These are phyloP conservation scores for Cinara cedri DNA, from an alignment of 2,888 invertebrate species.

Conservation along the genomic window DNA sequence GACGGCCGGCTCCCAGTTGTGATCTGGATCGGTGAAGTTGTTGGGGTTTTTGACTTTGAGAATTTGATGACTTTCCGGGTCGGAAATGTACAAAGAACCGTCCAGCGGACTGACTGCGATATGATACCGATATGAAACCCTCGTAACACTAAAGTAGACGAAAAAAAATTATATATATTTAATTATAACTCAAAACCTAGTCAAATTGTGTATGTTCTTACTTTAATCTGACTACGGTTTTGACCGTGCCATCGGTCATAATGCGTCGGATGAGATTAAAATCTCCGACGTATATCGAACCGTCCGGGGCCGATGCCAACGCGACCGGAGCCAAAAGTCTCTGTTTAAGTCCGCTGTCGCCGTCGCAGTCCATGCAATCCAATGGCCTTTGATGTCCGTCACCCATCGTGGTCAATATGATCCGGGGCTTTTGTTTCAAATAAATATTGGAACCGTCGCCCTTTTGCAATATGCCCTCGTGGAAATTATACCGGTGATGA, in stretches of 20 bases:
- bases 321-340: constrained; percentile 91
- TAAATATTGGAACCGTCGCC: constrained; percentile 97
- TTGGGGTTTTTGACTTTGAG: constrained; percentile 82
- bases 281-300: constrained; percentile 93
- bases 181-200: no score
- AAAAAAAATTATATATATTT: constrained; percentile 60
- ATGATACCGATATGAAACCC: constrained; percentile 95
- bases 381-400: constrained; percentile 88
- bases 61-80: constrained; percentile 94
- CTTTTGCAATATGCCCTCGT: constrained; percentile 96
- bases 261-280: constrained; percentile 91
- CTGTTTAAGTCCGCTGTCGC: constrained; percentile 73
- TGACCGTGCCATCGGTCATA: constrained; percentile 81
- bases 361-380: constrained; percentile 82
- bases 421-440: constrained; percentile 88
- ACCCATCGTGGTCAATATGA: constrained; percentile 89
- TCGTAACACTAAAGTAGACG: constrained; percentile 74
- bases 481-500: constrained; percentile 97
- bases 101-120: constrained; percentile 94
- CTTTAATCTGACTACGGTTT: constrained; percentile 81
- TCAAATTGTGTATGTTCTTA: constrained; percentile 66
- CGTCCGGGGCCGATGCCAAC: constrained; percentile 88
- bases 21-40: constrained; percentile 83
- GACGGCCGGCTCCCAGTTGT: constrained; percentile 93
- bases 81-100: constrained; percentile 91